Percentiles rank a stretch among this genome's conserved stretches.
phyloP scores from a whole-genome alignment of 2,888 invertebrate genomes.

The Byasa hedistus region DNA sequence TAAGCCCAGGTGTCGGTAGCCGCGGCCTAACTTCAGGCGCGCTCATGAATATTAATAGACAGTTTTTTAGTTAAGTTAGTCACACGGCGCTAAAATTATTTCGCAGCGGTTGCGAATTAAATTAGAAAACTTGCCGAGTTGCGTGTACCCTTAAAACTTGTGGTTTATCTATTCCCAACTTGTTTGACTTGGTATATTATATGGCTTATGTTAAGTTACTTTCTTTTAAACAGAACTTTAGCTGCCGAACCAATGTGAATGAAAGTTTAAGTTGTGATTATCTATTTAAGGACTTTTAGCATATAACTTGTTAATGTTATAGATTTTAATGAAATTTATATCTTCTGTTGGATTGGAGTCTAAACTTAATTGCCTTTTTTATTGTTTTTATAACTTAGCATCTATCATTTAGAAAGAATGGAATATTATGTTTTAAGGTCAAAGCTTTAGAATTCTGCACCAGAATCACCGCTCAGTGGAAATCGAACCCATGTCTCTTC shows the following conservation, averaged over 20 bases:
- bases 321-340: too few relatives aligned
- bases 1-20: slow-evolving; percentile 6
- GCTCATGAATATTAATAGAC: slow-evolving; percentile 22
- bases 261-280: not conserved
- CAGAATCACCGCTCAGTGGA: too few relatives aligned
- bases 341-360: too few relatives aligned
- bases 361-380: too few relatives aligned
- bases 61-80: slow-evolving; percentile 16
- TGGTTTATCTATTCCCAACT: slow-evolving; percentile 8
- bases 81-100: slow-evolving; percentile 28
- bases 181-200: not conserved
- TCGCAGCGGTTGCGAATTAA: slow-evolving; percentile 13
- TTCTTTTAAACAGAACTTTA: not conserved
- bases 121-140: slow-evolving; percentile 15
- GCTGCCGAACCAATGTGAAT: not conserved
- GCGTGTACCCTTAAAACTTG: slow-evolving; percentile 11
- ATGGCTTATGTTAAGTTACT: not conserved
- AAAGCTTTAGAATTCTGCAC: too few relatives aligned
- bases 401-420: too few relatives aligned
- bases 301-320: too few relatives aligned
- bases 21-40: slow-evolving; percentile 6
- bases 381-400: too few relatives aligned
- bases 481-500: too few relatives aligned
- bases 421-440: too few relatives aligned
- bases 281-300: too few relatives aligned